Conservation (phyloP, 1,140 invertebrate genomes). For the Tribolium castaneum region DNA sequence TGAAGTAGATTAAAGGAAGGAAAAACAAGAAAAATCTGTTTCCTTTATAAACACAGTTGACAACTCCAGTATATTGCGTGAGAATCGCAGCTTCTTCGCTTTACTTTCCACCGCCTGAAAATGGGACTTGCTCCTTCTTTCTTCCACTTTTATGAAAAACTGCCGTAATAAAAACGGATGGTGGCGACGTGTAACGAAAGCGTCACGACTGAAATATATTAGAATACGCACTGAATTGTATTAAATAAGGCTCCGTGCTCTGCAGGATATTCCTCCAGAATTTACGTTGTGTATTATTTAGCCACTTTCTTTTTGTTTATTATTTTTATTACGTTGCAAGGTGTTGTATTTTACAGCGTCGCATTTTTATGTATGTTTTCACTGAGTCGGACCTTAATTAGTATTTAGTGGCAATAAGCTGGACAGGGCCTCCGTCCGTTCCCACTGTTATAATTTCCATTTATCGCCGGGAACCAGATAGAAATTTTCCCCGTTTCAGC, state of each 20-base stretch:
- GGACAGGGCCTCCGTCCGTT: neutral
- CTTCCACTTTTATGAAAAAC: conserved; percentile 17
- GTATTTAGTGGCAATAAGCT: neutral
- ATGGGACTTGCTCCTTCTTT: neutral
- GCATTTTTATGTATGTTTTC: conserved; percentile 21
- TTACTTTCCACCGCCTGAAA: neutral
- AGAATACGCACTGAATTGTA: conserved; percentile 42
- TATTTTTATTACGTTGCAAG: conserved; percentile 33
- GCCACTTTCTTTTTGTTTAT: conserved; percentile 37
- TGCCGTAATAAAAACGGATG: conserved; percentile 17
- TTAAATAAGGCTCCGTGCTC: conserved; percentile 33
- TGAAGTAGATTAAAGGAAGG: conserved; percentile 45
- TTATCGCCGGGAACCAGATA: neutral
- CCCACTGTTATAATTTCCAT: neutral
- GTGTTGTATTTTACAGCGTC: neutral
- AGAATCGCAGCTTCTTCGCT: conserved; percentile 36
- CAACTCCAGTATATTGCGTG: conserved; percentile 45
- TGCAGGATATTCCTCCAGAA: conserved; percentile 28
- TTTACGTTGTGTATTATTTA: conserved; percentile 40
- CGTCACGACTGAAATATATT: conserved; percentile 17
- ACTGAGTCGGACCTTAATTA: neutral
- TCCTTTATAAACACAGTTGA: conserved; percentile 48
- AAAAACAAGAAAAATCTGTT: conserved; percentile 48
- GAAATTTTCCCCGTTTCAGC: neutral
- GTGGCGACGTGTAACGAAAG: conserved; percentile 10